Conservation (phyloP, 2,113 vertebrate species). For the Oreochromis niloticus region DNA sequence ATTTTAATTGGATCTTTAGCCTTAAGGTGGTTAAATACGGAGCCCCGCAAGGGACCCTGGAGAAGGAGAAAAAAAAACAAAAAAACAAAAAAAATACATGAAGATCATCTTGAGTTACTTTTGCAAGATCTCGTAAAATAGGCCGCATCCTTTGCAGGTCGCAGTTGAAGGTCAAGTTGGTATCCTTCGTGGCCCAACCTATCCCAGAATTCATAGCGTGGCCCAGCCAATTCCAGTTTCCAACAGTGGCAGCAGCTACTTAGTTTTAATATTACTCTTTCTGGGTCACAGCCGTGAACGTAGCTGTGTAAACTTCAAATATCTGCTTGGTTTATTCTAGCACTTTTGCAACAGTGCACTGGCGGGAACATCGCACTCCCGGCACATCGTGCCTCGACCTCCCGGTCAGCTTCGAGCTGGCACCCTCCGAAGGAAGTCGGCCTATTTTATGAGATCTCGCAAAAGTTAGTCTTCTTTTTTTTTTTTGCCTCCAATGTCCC, state of each 20-base stretch:
- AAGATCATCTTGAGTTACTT: background rate
- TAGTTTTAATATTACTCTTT: background rate
- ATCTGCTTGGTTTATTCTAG: background rate
- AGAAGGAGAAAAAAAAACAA: background rate
- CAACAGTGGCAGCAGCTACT: background rate
- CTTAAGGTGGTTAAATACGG: background rate
- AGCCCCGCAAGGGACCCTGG: background rate
- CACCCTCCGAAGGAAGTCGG: background rate
- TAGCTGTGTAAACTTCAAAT: background rate
- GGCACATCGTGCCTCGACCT: background rate
- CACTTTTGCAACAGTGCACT: background rate
- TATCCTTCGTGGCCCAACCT: background rate
- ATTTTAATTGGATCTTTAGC: background rate
- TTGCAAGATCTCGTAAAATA: background rate
- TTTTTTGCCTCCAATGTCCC: background rate
- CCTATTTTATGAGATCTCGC: background rate
- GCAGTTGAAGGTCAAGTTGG: background rate
- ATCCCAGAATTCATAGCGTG: background rate
- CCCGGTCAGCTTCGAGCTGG: background rate
- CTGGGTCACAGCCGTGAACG: background rate
- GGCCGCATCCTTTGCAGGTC: background rate
- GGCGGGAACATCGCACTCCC: background rate
- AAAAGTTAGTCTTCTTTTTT: background rate
- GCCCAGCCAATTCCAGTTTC: background rate
- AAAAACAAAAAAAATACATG: background rate